Percentiles rank a stretch among this genome's conserved stretches.
Evolutionary conservation across 2,797 vertebrate species (phyloP).

Genomic region (Caiman crocodilus): DNA sequence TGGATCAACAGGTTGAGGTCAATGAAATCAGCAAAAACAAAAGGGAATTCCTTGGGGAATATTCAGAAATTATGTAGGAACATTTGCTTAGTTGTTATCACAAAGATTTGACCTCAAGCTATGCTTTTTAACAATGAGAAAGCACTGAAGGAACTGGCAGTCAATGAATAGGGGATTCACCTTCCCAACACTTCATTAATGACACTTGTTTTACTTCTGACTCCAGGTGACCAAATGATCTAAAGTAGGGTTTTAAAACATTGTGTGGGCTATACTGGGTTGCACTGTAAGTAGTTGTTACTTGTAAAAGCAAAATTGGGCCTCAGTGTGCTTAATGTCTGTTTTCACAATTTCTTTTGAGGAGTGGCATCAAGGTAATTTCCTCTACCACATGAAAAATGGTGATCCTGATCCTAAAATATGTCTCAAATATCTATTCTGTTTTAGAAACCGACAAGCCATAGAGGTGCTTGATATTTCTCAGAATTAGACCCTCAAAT

Average conservation of each 20-base stretch:
- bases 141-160: constrained; percentile 43
- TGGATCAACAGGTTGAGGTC: constrained; percentile 61
- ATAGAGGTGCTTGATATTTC: constrained; percentile 71
- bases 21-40: constrained; percentile 54
- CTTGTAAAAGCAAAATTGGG: not conserved
- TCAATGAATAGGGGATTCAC: constrained; percentile 44
- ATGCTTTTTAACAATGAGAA: not conserved
- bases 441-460: constrained; percentile 14
- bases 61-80: constrained; percentile 58
- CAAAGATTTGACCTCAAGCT: constrained; percentile 60
- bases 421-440: constrained; percentile 24
- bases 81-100: constrained; percentile 62
- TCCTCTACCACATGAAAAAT: not conserved
- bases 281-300: not conserved
- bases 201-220: not conserved
- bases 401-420: constrained; percentile 38
- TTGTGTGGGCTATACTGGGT: rapidly evolving
- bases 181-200: constrained; percentile 33
- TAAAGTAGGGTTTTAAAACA: not conserved
- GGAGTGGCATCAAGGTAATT: not conserved
- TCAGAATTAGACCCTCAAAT: constrained; percentile 73
- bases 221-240: not conserved
- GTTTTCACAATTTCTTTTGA: not conserved
- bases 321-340: not conserved
- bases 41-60: constrained; percentile 51